These are phyloP conservation scores for Penelope pileata DNA, from an alignment of 2,113 vertebrate genomes.

Conservation along the genomic window DNA sequence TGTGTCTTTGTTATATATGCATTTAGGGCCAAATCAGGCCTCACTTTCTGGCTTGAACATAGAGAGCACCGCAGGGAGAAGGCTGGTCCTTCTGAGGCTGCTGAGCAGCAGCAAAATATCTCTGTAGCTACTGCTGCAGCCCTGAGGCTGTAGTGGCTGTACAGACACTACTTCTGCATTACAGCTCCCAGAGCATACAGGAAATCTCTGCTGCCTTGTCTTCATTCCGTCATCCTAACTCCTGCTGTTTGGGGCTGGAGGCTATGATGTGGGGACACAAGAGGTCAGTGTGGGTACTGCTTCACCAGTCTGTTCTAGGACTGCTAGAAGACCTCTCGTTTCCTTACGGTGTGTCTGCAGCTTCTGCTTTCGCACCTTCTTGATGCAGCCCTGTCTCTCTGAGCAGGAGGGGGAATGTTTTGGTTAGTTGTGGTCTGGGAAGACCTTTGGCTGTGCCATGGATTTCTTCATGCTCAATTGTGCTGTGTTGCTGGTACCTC, in stretches of 20 bases:
- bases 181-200: not conserved
- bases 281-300: accelerated
- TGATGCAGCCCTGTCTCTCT: accelerated
- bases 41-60: not conserved
- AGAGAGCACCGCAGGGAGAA: not conserved
- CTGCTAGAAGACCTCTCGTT: not conserved
- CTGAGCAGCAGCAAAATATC: not conserved
- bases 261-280: not conserved
- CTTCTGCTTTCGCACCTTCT: not conserved
- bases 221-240: not conserved
- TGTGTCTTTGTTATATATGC: not conserved
- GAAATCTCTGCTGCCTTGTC: not conserved
- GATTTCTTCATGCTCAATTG: not conserved
- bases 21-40: not conserved
- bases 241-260: not conserved
- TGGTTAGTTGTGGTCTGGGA: not conserved
- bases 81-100: not conserved
- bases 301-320: not conserved
- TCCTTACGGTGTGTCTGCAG: not conserved
- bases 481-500: not conserved
- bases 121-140: not conserved
- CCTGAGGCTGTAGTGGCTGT: not conserved
- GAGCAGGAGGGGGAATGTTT: not conserved
- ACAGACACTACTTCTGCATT: not conserved
- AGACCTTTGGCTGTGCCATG: not conserved